These are phyloP conservation scores for Spea multiplicata DNA, from an alignment of 2,113 vertebrate species.

Conservation along the genomic window DNA sequence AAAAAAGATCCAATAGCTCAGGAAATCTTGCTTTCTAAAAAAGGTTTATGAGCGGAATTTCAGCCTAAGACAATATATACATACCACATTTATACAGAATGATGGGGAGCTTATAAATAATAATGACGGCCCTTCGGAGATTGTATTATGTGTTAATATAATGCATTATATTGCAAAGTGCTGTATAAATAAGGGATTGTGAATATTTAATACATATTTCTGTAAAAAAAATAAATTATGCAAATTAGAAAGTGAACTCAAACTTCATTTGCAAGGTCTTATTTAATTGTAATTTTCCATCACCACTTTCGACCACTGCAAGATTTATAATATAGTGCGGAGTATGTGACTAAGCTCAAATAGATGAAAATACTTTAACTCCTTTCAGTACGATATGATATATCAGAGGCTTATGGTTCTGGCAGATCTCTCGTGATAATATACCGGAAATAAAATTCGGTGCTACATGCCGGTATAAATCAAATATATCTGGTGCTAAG, in stretches of 20 bases:
- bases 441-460: no score
- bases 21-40: not conserved
- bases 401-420: not conserved
- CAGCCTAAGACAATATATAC: not conserved
- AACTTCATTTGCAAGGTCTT: slow-evolving; percentile 11
- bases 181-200: slow-evolving; percentile 22
- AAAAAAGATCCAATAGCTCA: slow-evolving; percentile 6
- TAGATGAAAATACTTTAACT: slow-evolving; percentile 25
- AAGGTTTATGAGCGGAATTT: slow-evolving; percentile 4
- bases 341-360: not conserved
- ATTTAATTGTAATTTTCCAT: slow-evolving; percentile 13
- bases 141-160: not conserved
- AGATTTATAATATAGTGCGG: not conserved
- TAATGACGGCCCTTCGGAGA: not conserved
- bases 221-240: slow-evolving; percentile 5
- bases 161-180: not conserved
- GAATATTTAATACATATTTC: not conserved
- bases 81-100: not conserved
- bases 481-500: no score
- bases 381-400: not conserved
- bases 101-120: slow-evolving; percentile 24
- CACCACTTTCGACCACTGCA: not conserved
- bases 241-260: slow-evolving; percentile 4
- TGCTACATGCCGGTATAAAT: no score
- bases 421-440: no score